Conservation (phyloP, 2,888 invertebrate species). For the Aporophyla lueneburgensis region DNA sequence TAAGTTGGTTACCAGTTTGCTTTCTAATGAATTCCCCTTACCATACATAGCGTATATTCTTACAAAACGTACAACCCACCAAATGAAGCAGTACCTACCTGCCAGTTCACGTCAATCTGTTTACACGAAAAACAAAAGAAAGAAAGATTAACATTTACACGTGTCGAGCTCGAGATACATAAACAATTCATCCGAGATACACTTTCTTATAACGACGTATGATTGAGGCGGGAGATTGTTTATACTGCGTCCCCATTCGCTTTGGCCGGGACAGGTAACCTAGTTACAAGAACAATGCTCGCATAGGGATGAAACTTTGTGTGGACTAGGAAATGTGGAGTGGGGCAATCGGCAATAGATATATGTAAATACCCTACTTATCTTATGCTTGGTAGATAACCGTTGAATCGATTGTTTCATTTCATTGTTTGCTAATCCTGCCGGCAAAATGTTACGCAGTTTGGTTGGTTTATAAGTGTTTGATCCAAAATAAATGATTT, state of each 20-base stretch:
- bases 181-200: constrained; percentile 47
- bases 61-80: neutral
- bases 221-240: constrained; percentile 57
- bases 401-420: neutral
- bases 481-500: too few species aligned
- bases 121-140: constrained; percentile 23
- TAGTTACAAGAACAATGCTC: constrained; percentile 52
- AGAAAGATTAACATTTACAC: constrained; percentile 24
- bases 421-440: neutral
- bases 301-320: constrained; percentile 26
- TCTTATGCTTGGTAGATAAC: neutral
- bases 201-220: constrained; percentile 41
- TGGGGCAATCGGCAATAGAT: constrained; percentile 10
- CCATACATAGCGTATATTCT: neutral
- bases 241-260: constrained; percentile 41
- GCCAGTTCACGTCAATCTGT: constrained; percentile 1
- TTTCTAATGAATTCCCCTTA: neutral
- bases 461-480: too few species aligned
- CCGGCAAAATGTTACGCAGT: too few species aligned
- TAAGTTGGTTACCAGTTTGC: too few species aligned
- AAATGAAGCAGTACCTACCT: neutral
- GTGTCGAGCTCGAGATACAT: constrained; percentile 40
- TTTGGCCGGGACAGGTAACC: constrained; percentile 50
- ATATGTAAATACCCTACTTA: neutral
- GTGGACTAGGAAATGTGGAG: neutral